These are phyloP conservation scores for Aporophyla lueneburgensis DNA, from an alignment of 2,888 invertebrate species.

Conservation along the genomic window DNA sequence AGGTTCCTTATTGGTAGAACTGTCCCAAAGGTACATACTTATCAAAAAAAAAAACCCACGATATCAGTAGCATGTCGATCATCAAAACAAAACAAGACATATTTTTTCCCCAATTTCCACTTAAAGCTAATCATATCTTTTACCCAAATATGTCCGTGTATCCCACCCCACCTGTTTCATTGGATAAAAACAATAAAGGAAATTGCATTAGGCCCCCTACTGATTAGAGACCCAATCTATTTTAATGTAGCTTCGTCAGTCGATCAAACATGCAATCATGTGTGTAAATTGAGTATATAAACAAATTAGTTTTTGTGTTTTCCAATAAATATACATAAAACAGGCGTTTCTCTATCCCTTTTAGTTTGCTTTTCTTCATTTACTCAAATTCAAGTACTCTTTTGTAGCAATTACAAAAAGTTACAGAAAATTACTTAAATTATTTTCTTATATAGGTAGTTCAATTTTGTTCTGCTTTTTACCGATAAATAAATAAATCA, in stretches of 20 bases:
- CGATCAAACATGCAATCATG: conserved; percentile 67
- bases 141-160: conserved; percentile 44
- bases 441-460: not conserved
- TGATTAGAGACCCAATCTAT: conserved; percentile 78
- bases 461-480: not conserved
- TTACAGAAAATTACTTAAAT: not conserved
- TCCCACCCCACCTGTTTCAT: conserved; percentile 73
- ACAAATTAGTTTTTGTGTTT: conserved; percentile 2
- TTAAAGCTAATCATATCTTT: conserved; percentile 48
- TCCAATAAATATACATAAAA: conserved; percentile 9
- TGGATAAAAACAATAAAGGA: conserved; percentile 78
- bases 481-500: conserved; percentile 41
- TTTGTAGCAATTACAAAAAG: not conserved
- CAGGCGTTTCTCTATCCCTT: not conserved
- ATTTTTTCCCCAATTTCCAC: conserved; percentile 26
- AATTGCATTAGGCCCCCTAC: conserved; percentile 77
- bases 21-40: too few relatives aligned
- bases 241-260: conserved; percentile 73
- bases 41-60: not conserved
- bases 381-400: not conserved
- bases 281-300: conserved; percentile 52
- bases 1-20: not conserved
- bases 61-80: too few relatives aligned
- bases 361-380: not conserved
- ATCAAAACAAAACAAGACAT: conserved; percentile 22